Evolutionary conservation across 2,797 vertebrate genomes (phyloP), one percentile per base, ranked within the genome.

Genomic region (Anomalospiza imberbis): DNA sequence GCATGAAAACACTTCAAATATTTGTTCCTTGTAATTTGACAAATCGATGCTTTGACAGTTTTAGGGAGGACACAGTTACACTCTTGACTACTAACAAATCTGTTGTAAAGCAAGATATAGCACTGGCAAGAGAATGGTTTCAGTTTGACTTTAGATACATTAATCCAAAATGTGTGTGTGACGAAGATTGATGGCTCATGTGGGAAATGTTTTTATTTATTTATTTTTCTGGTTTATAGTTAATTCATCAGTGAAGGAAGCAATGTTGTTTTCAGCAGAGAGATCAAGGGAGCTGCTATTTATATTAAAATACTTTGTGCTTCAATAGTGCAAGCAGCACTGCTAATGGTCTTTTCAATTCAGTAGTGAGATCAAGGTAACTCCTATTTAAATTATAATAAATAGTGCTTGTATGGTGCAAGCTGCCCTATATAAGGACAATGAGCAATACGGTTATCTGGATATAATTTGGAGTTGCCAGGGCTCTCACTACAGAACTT

Each of bases 281-380:
- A 96, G 93, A 97, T 95, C 93, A 96, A 97, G 96, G 81, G 80
- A 96, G 73, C 48, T 94, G 85, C 94, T 94, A 94, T 96, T 96
- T 97, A 88, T 96, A 94, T 92, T 95, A 90, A 95, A 95, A 95
- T 91, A 93, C 87, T 93, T 95, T 80, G 89, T 93, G 92, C 84
- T 96, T 95, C 45, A 22, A 94, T 94, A 95, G 85, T 72, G 70
- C 31, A 24, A 96, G 81, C 87, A 89, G 76, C 81, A 83, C 73
- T 86, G 68, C 73, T 96, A 96, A 97, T 95, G 90, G 94, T 93
- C 91, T 96, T 96, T 96, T 96, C 95, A 96, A 93, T 95, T 96
- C 25, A 0, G 65, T 71, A 91, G 75, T 62, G 45, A 96, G 94
- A 97, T 95, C 95, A 97, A 97, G 96, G 96, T 93, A 97, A 97